Evolutionary conservation across 2,113 vertebrate species (phyloP).

Genomic region (Athene noctua): DNA sequence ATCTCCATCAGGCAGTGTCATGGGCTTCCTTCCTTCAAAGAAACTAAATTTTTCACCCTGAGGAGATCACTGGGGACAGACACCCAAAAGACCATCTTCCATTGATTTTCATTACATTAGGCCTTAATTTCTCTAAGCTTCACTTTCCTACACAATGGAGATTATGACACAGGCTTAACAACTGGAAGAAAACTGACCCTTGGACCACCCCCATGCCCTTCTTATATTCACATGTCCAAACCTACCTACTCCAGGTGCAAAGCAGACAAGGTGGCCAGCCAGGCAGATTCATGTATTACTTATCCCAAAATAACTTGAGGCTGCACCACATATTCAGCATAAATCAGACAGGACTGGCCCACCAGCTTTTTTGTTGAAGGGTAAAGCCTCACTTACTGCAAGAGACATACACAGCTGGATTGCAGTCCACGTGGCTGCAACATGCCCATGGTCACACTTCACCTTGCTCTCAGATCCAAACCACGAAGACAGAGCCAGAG

Average conservation of each 20-base stretch:
- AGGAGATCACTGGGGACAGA: not conserved
- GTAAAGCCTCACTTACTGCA: not conserved
- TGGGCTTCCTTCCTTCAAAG: not conserved
- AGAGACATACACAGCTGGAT: not conserved
- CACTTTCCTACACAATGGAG: not conserved
- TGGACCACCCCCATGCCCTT: not conserved
- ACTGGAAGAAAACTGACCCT: not conserved
- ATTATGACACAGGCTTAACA: not conserved
- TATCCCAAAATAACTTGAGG: not conserved
- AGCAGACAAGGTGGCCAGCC: not conserved
- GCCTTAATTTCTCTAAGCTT: not conserved
- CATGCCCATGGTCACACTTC: rapidly evolving
- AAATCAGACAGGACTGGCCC: not conserved
- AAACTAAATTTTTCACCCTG: not conserved
- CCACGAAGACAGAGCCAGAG: not conserved
- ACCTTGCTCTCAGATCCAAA: not conserved
- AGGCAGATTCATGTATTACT: not conserved
- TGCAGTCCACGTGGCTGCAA: rapidly evolving
- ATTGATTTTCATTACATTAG: not conserved
- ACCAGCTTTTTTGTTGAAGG: not conserved
- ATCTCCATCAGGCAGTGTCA: not conserved
- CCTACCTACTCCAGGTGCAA: not conserved
- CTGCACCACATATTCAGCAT: not conserved
- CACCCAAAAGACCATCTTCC: not conserved
- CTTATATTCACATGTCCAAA: not conserved